Conservation (phyloP, 2,797 vertebrate genomes). For the Sebastes itinus region DNA sequence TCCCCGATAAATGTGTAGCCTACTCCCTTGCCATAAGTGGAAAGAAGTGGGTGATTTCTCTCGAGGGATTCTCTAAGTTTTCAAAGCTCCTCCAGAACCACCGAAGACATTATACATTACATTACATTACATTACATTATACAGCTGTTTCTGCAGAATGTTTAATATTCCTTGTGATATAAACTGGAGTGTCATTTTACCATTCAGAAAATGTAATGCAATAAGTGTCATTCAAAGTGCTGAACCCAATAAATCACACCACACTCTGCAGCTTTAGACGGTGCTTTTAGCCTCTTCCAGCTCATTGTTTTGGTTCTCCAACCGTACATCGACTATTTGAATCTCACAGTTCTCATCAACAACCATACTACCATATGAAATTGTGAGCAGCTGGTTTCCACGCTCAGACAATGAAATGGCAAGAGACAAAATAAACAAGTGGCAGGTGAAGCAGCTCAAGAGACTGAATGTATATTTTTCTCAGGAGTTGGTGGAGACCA, state of each 20-base stretch:
- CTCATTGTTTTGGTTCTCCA: not conserved
- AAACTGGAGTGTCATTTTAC: not conserved
- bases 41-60: not conserved
- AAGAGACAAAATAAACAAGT: not conserved
- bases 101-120: not conserved
- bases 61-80: not conserved
- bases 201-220: not conserved
- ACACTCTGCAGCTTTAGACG: rapidly evolving
- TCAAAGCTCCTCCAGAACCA: not conserved
- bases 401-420: not conserved
- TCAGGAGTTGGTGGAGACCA: not conserved
- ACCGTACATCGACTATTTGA: not conserved
- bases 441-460: not conserved
- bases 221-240: not conserved
- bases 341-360: not conserved
- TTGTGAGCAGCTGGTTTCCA: not conserved
- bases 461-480: not conserved
- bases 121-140: too few species aligned
- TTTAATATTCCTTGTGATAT: not conserved
- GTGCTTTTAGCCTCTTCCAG: not conserved
- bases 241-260: not conserved
- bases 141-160: not conserved
- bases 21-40: not conserved
- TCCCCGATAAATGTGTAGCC: not conserved
- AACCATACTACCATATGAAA: not conserved